Evolutionary conservation across 2,797 vertebrate species (phyloP).

Genomic region (Falco rusticolus): DNA sequence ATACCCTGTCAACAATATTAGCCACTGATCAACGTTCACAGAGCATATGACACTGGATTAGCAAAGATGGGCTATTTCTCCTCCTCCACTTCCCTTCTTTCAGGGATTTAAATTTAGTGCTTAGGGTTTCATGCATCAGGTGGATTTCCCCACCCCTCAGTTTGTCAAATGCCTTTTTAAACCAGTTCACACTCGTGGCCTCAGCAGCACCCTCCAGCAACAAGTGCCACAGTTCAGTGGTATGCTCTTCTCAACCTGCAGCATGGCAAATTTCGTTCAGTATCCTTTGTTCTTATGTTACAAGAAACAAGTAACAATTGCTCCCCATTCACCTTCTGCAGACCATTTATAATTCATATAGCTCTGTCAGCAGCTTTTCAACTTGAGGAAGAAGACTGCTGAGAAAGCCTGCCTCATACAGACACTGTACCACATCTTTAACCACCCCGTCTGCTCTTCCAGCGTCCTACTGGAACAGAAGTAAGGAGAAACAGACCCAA

Average conservation of each 20-base stretch:
- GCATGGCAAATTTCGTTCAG: background rate
- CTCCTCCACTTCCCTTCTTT: background rate
- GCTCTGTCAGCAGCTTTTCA: background rate
- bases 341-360: background rate
- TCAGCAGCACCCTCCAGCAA: background rate
- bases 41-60: rapidly evolving
- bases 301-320: background rate
- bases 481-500: background rate
- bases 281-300: background rate
- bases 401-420: background rate
- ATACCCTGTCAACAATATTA: background rate
- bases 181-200: background rate
- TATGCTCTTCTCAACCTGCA: background rate
- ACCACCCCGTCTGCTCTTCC: background rate
- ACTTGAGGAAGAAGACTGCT: too few relatives aligned
- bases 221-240: background rate
- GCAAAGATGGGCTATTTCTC: background rate
- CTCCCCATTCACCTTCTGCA: background rate
- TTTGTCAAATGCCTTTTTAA: background rate
- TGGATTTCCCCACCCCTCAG: background rate
- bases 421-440: background rate
- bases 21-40: background rate
- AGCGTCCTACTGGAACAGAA: background rate
- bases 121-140: background rate
- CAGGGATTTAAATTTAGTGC: background rate